These are phyloP conservation scores for Sternotherus odoratus DNA, from an alignment of 2,797 vertebrate genomes.

Conservation along the genomic window DNA sequence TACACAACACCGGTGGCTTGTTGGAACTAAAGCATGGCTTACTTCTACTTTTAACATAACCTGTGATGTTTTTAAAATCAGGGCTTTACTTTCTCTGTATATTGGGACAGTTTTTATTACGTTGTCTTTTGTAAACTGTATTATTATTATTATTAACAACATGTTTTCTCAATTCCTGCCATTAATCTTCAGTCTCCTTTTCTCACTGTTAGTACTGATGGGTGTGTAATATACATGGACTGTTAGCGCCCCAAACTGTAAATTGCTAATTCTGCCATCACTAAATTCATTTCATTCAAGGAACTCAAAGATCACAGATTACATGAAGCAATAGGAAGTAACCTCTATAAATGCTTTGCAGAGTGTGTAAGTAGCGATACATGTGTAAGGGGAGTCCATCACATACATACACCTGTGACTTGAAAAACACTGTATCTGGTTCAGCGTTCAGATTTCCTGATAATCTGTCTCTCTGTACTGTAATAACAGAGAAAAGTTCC, in stretches of 20 bases:
- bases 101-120: slow-evolving; percentile 5
- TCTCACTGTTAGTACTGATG: not conserved
- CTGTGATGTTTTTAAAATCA: slow-evolving; percentile 36
- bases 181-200: not conserved
- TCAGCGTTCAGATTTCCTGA: not conserved
- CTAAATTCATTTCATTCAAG: not conserved
- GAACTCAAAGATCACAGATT: not conserved
- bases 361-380: not conserved
- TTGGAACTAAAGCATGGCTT: slow-evolving; percentile 27
- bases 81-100: slow-evolving; percentile 26
- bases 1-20: slow-evolving; percentile 27
- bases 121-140: slow-evolving; percentile 12
- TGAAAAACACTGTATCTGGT: not conserved
- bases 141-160: not conserved
- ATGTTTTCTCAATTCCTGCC: not conserved
- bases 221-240: not conserved
- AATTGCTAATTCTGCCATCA: not conserved
- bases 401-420: not conserved
- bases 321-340: not conserved
- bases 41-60: slow-evolving; percentile 32
- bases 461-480: not conserved
- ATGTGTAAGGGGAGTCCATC: not conserved
- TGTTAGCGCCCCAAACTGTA: not conserved
- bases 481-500: not conserved
- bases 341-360: not conserved